These are phyloP conservation scores for Aldabrachelys gigantea DNA, from an alignment of 2,113 vertebrate genomes.

Conservation along the genomic window DNA sequence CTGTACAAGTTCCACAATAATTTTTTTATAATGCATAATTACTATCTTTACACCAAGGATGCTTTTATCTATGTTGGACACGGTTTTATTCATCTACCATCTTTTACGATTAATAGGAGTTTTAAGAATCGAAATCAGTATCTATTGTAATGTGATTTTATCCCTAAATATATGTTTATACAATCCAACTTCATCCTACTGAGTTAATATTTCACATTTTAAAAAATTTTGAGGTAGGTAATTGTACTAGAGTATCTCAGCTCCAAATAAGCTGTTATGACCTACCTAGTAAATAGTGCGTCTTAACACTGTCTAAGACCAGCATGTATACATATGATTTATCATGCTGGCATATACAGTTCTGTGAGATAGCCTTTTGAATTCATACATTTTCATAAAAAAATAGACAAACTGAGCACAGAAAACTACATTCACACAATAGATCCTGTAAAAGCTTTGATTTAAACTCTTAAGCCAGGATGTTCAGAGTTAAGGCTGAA, in stretches of 20 bases:
- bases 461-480: slow-evolving; percentile 12
- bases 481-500: not conserved
- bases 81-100: not conserved
- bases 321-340: not conserved
- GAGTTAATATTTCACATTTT: not conserved
- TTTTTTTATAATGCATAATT: not conserved
- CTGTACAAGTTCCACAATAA: not conserved
- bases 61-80: not conserved
- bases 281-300: not conserved
- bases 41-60: not conserved
- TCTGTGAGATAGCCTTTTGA: not conserved
- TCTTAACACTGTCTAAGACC: not conserved
- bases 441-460: not conserved
- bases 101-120: not conserved
- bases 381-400: not conserved
- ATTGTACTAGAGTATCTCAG: not conserved
- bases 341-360: not conserved
- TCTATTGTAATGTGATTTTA: not conserved
- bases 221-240: slow-evolving; percentile 1
- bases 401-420: not conserved
- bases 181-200: not conserved
- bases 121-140: not conserved
- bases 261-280: not conserved
- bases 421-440: not conserved
- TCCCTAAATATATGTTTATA: not conserved